A percentile compares a stretch with the other conserved stretches of the same genome.
Conservation (phyloP, 2,888 invertebrate species). For the Caenorhabditis sp. region DNA sequence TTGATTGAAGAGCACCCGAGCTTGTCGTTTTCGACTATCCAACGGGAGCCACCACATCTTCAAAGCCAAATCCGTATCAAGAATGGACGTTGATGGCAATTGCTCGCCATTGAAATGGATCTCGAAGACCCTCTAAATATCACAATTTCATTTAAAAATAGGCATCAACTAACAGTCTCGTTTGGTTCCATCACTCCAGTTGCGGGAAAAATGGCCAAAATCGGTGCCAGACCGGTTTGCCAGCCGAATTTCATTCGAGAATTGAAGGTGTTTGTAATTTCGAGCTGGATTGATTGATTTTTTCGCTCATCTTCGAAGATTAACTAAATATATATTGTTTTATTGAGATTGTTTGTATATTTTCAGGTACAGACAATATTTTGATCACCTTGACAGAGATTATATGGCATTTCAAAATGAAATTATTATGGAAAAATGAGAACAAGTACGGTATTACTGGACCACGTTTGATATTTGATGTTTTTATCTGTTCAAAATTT, state of each 20-base stretch:
- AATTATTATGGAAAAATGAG: not conserved
- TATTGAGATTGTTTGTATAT: no score
- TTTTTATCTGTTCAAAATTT: no score
- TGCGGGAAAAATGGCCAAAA: not conserved
- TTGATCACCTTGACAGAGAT: not conserved
- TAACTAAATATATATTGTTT: not conserved
- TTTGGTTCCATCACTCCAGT: not conserved
- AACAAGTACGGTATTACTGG: no score
- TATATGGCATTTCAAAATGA: not conserved
- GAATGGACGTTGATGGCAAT: not conserved
- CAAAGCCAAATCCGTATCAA: not conserved
- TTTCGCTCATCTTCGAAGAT: not conserved
- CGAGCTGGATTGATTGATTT: not conserved
- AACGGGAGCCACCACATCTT: constrained; percentile 23
- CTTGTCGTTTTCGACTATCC: constrained; percentile 27
- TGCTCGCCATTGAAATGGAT: not conserved
- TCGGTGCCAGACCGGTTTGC: not conserved
- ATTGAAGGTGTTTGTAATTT: not conserved
- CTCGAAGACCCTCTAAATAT: not conserved
- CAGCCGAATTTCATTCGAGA: not conserved
- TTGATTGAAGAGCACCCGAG: constrained; percentile 8
- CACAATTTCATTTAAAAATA: not conserved
- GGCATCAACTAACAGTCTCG: not conserved
- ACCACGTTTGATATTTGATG: no score
- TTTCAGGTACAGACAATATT: not conserved